These are phyloP conservation scores for Cerastoderma edule DNA, from an alignment of 2,888 invertebrate species.

Conservation along the genomic window DNA sequence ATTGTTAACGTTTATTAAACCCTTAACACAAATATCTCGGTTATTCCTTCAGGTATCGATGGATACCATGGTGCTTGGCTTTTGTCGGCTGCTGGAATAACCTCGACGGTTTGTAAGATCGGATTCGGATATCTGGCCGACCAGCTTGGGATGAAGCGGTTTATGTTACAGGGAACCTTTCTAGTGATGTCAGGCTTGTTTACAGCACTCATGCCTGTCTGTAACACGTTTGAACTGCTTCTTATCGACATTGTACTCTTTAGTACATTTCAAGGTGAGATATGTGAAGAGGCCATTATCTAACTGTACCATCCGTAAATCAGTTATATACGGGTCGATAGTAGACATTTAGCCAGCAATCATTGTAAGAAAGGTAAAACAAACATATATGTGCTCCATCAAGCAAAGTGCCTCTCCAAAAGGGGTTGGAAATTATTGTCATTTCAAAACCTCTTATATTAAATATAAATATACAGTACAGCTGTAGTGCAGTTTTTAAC, in stretches of 20 bases:
- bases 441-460: no score
- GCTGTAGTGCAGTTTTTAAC: no score
- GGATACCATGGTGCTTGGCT: neutral
- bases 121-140: slow-evolving; percentile 4
- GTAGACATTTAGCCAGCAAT: no score
- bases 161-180: neutral
- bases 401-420: no score
- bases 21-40: neutral
- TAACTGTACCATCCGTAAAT: no score
- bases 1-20: neutral
- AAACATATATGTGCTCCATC: no score
- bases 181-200: neutral
- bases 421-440: no score
- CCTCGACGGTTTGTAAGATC: neutral
- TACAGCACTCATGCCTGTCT: neutral
- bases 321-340: no score
- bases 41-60: neutral
- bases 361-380: no score
- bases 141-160: neutral
- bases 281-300: no score
- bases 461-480: no score
- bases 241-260: neutral
- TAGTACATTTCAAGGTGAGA: slow-evolving; percentile 19
- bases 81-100: slow-evolving; percentile 2
- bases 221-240: neutral